phyloP scores from a whole-genome alignment of 37 sponge, comb jelly and placozoan genomes.

The Spongia lamella region DNA sequence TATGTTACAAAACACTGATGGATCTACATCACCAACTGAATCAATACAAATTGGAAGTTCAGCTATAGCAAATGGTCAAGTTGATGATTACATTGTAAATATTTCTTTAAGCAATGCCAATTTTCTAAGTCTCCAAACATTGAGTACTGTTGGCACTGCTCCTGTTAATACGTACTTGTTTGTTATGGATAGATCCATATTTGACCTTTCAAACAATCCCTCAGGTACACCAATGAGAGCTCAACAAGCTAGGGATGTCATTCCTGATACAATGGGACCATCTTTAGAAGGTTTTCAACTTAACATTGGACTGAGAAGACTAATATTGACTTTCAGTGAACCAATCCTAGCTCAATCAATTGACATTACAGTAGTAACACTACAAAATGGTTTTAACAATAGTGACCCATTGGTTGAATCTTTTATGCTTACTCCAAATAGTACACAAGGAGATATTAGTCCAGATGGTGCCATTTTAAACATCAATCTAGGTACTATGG shows the following conservation, averaged over 20 bases:
- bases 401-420: neutral
- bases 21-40: neutral
- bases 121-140: constrained; percentile 55
- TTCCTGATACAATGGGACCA: constrained; percentile 52
- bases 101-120: constrained; percentile 57
- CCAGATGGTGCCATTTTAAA: constrained; percentile 59
- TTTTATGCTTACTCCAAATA: constrained; percentile 4
- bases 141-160: constrained; percentile 41
- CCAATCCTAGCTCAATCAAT: constrained; percentile 47
- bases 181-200: constrained; percentile 37
- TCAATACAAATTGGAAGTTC: constrained; percentile 48
- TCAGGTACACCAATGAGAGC: constrained; percentile 9
- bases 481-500: constrained; percentile 45
- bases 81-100: constrained; percentile 41
- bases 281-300: constrained; percentile 49
- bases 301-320: constrained; percentile 67
- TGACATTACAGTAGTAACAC: constrained; percentile 2
- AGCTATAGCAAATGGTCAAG: constrained; percentile 35
- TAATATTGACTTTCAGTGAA: constrained; percentile 78
- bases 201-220: constrained; percentile 50
- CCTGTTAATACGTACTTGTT: constrained; percentile 50
- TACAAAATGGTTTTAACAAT: constrained; percentile 17
- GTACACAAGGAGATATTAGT: constrained; percentile 42
- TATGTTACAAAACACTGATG: constrained; percentile 25
- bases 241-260: constrained; percentile 42